Base-by-base conservation (phyloP, 2,113 vertebrate species). In the Gnathonemus echidnorhynchus region DNA sequence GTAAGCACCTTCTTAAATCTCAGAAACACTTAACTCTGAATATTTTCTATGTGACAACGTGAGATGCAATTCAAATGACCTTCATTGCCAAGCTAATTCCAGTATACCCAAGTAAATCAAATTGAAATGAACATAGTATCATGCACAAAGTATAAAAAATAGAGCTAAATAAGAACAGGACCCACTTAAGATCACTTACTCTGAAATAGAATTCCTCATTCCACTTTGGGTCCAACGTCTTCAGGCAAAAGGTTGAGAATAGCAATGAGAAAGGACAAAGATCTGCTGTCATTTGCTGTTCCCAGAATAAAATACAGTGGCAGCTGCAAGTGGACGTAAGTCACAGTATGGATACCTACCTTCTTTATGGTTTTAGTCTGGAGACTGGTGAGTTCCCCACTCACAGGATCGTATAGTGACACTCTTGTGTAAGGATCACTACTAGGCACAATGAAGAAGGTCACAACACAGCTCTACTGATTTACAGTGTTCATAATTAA, bases 191-290 rank as follows among this genome's bases (percentile, higher is more conserved):
- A 11, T 90, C 62, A 97, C 98, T 98, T 96, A 99, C 98, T 95
- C 96, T 95, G 93, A 99, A 98, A 87, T 96, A 95, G 92, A 99
- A 97, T 93, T 99, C 97, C 93, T 99, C 98, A 21, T 98, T 98
- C 98, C 98, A 99, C 91, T 98, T 99, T 80, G 98, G 98, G 94
- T 98, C 97, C 94, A 99, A 94, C 17, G 96, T 97, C 98, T 99
- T 90, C 3, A 42, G 48, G 74, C 45, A 45, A 93, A 91, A 87
- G 86, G 53, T 58, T 90, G 70, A 88, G 17, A 91, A 24, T n/a
- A 90, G 27, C 3, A 39, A 15, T 91, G 86, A 83, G 17, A 70
- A 88, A 86, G 90, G 39, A 66, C 7, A 88, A 42, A 35, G 39
- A 35, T 58, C 21, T 56, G 21, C 85, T 17, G 74, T 42, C 74